phyloP scores from a whole-genome alignment of 2,888 invertebrate species.

The Sminthurides aquaticus region DNA sequence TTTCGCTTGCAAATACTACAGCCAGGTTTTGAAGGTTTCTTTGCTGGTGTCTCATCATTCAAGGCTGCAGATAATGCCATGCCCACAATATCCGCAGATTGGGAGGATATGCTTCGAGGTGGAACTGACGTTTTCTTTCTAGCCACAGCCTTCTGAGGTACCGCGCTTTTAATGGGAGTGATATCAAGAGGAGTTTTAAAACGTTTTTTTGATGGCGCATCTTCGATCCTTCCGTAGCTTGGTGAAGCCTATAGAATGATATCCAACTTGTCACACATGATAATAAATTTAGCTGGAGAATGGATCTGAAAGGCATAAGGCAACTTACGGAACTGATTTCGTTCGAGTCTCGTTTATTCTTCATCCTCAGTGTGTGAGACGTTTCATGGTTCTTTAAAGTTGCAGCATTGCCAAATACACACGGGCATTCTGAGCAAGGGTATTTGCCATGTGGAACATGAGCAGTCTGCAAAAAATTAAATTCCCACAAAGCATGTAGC shows the following conservation, averaged over 20 bases:
- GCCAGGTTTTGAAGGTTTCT: background rate
- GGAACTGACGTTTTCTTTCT: constrained; percentile 17
- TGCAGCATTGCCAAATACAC: constrained; percentile 7
- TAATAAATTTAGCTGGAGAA: too few species aligned
- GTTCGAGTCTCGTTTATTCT: background rate
- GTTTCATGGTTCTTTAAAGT: constrained; percentile 9
- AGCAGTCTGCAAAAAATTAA: constrained; percentile 5
- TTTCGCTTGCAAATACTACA: constrained; percentile 14
- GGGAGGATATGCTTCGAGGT: background rate
- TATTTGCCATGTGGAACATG: constrained; percentile 15
- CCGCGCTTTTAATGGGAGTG: background rate
- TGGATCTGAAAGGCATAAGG: too few species aligned
- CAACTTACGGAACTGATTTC: background rate
- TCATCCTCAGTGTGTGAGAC: constrained; percentile 9
- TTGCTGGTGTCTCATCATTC: background rate
- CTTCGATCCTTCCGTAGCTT: too few species aligned
- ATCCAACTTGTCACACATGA: too few species aligned
- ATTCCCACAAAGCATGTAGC: too few species aligned
- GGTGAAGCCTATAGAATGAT: too few species aligned
- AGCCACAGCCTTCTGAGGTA: constrained; percentile 2
- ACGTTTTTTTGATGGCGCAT: too few species aligned
- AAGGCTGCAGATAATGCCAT: constrained; percentile 20
- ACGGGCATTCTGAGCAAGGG: constrained; percentile 11
- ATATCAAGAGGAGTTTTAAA: too few species aligned
- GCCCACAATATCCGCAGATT: constrained; percentile 9